Base-by-base conservation (phyloP, 2,888 invertebrate species). In the Candidula unifasciata region DNA sequence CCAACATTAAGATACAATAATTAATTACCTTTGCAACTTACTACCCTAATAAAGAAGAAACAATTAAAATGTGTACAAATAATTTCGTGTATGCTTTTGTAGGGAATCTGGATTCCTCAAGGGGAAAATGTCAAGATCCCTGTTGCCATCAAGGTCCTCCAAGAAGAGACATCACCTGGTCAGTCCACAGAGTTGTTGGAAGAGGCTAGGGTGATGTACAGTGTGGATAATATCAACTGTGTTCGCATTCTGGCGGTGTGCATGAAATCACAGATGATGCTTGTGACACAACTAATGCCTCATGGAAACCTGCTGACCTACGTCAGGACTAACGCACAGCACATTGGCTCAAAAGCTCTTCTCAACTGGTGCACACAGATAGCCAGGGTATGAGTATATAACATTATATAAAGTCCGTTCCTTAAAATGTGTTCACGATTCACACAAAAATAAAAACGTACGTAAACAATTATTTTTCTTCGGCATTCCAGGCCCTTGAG, bases 291-390 rank as follows among this genome's bases (percentile, higher is more conserved):
- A 93, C 95, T 99, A 66, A 98, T 99, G 98, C 99, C 99, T 0
- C 95, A 99, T 0, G 99, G 99, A 30, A 98, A 98, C 93, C 95
- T 99, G 71, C 95, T 99, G 10, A 98, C 98, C 93, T 99, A 99
- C 92, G 97, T 99, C 3, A 95, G 97, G 84, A 97, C 96, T 86
- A 97, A 98, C 93, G 96, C 96, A 88, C 97, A 97, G 91, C 97
- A 97, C 94, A 97, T 99, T 90, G 98, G 98, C 13, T 98, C 99
- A 0, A 98, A 98, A 92, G 96, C 97, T 0, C 95, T 99, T 90
- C 95, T 99, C 54, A 97, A 97, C 92, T 99, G 99, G 98, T 98
- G 98, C 91, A 97, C 97, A 0, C 99, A 99, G 95, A 99, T 99
- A 88, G 98, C 99, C 5, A 96, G 93, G 92, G 94, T 94, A 88